Evolutionary conservation across 2,888 invertebrate species (phyloP), one percentile per base, ranked within the genome.

Genomic region (Watsonalla binaria): DNA sequence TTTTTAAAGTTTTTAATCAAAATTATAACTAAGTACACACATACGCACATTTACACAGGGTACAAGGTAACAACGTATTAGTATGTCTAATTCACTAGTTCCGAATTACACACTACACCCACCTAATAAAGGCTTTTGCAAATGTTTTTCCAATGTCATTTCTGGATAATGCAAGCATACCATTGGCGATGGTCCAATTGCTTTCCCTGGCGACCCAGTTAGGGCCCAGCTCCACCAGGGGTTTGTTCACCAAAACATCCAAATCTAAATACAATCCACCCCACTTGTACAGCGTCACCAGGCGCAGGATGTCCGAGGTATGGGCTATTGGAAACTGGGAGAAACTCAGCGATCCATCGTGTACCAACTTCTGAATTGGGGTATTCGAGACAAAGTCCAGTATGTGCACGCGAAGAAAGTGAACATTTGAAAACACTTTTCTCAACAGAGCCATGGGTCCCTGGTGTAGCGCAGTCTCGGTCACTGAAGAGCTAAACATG

Each of bases 181-280:
- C 68, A 6, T 57, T n/a, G 9, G 58, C 56, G 14, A 68, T n/a
- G 0, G 37, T 33, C 1, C 37, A 42, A 7, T 47, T 14, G 0
- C 46, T 54, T 51, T 68, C 60, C 4, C 56, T 53, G 2, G 55
- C 63, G 11, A 55, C 58, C 66, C 65, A 71, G 47, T 71, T 65
- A 0, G 24, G 45, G 0, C 53, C 55, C 14, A 71, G 52, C 2
- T 6, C 77, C 59, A 48, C 70, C 57, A 63, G 53, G n/a, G 56
- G 54, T 13, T 56, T 63, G 35, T 53, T 60, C 0, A 66, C 62
- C 0, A 69, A 33, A 7, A 63, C 34, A 48, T 69, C 69, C n/a
- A 61, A 52, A 39, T 70, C 69, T 33, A 69, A 53, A 35, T 69
- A 69, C 8, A 69, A 33, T 0, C 70, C 70, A 7, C 69, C 65